Evolutionary conservation across 2,113 vertebrate genomes (phyloP), one percentile per base, ranked within the genome.

Genomic region (Aegypius monachus): DNA sequence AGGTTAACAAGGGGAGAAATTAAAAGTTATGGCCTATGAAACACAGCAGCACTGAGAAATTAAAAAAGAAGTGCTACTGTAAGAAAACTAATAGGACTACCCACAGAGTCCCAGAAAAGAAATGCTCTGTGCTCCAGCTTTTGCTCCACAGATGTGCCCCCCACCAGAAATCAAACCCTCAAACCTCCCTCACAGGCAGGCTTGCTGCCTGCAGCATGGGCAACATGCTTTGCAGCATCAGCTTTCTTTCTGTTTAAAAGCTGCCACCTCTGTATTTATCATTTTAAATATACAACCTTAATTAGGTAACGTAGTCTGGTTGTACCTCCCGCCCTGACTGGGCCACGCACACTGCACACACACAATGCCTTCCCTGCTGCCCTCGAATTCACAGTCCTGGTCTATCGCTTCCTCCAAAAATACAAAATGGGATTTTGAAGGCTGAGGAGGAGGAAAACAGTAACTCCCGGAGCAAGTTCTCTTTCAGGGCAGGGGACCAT

Each of bases 61-160:
- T 16, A 26, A 47, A 88, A 59, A 66, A 88, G 48, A 80, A 67
- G 31, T 11, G 63, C 55, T 73, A 59, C 67, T 86, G 86, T 62
- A 83, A 95, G 77, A 38, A 90, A 88, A 63, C 68, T 81, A 86
- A 92, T 50, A 66, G 85, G 85, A 32, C 88, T 92, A 38, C 90
- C 80, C 94, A 84, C 53, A 21, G 77, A 81, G 88, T 13, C 34
- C 67, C 82, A 90, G 59, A 38, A 95, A 84, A 96, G 50, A 62
- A 45, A 12, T 1, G 42, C 47, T 56, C 75, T 2, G 38, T 10
- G 42, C 68, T 90, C 38, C 86, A 47, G 81, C 75, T 61, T 22
- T 29, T 45, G 29, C 63, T 71, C 50, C 52, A 11, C 62, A 38
- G 79, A 32, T 5, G 19, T 47, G 56, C 22, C 40, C 73, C 38